A percentile compares a stretch with the other conserved stretches of the same genome.
Conservation (phyloP, 2,113 vertebrate genomes). For the Jaculus jaculus region DNA sequence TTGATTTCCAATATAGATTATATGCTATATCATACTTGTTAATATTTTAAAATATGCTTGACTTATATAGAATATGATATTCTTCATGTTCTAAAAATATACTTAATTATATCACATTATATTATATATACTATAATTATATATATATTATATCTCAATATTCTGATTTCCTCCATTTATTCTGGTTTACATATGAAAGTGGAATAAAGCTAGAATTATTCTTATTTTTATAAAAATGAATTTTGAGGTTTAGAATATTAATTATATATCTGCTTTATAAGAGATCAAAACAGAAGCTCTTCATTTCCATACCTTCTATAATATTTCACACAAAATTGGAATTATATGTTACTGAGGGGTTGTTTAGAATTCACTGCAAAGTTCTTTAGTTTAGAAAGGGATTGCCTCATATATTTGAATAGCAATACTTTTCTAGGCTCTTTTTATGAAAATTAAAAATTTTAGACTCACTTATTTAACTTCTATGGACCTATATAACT, state of each 20-base stretch:
- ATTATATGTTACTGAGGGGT: background rate
- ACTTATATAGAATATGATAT: background rate
- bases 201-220: background rate
- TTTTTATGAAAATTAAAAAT: background rate
- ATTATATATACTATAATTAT: no score
- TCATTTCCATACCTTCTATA: conserved; percentile 6
- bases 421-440: conserved; percentile 37
- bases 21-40: background rate
- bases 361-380: conserved; percentile 16
- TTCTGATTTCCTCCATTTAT: background rate
- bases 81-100: background rate
- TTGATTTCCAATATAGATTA: background rate
- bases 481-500: background rate
- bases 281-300: background rate
- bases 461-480: conserved; percentile 9
- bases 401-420: background rate
- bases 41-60: conserved; percentile 26
- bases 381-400: background rate
- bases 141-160: no score
- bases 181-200: background rate
- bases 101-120: background rate
- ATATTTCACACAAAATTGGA: conserved; percentile 18
- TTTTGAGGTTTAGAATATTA: background rate
- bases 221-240: background rate
- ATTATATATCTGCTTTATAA: conserved; percentile 16